Base-by-base conservation (phyloP, 53 echinoderm and acorn worm species). In the Arbacia lixula region DNA sequence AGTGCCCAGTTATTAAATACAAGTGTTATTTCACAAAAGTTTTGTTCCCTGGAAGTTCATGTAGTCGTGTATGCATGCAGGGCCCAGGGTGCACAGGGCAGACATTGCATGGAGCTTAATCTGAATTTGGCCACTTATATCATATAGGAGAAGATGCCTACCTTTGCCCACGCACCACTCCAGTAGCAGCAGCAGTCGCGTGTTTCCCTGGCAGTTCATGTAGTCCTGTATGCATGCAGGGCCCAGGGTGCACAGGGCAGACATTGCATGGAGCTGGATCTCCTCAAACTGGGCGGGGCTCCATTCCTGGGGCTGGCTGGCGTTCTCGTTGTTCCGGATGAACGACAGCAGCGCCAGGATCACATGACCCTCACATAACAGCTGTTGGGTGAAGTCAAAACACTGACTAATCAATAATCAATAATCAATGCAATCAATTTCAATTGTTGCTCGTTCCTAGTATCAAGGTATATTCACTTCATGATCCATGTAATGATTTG, bases 91-190 rank as follows among this genome's bases (percentile, higher is more conserved):
- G 36, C 37, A 66, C 22, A 66, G 37, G 66, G 66, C 21, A 66
- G 66, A 6, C 32, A 62, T 62, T 12, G 92, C 94, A 33, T 95
- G 94, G 0, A 98, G 85, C n/a, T n/a, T n/a, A n/a, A n/a, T n/a
- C n/a, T n/a, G n/a, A n/a, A n/a, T n/a, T n/a, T n/a, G n/a, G n/a
- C n/a, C n/a, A n/a, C n/a, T n/a, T n/a, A n/a, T n/a, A n/a, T n/a
- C n/a, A n/a, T n/a, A n/a, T n/a, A n/a, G n/a, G n/a, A n/a, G n/a
- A n/a, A n/a, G 16, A 24, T 32, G 12, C 64, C 72, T 72, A 98
- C 98, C 98, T 98, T 98, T 90, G 14, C 98, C 94, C 12, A 97
- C 94, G 84, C 98, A 98, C 98, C 94, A 98, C 52, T 98, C 98
- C 62, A 98, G 32, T 12, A 94, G 89, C 26, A 98, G 68, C 2